Percentiles rank a stretch among this genome's conserved stretches.
These are phyloP conservation scores for Drosophila navojoa DNA, from an alignment of 1,140 invertebrate genomes.

Conservation along the genomic window DNA sequence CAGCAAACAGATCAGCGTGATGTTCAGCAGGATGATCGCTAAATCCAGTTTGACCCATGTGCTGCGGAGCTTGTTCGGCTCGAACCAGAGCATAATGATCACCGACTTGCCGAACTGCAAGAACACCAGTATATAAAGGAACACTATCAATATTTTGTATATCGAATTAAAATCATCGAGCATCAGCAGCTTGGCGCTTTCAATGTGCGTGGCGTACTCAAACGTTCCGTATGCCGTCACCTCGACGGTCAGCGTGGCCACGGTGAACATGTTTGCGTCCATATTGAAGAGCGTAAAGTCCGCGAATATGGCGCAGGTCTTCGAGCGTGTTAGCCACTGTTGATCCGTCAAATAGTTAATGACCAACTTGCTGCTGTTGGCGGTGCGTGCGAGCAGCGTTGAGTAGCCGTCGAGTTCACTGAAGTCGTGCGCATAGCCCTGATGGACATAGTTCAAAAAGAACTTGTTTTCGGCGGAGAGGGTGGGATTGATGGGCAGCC, in stretches of 20 bases:
- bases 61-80: slow-evolving; percentile 11
- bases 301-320: slow-evolving; percentile 55
- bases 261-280: slow-evolving; percentile 55
- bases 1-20: not conserved
- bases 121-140: slow-evolving; percentile 43
- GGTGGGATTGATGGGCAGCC: slow-evolving; percentile 16
- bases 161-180: not conserved
- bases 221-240: slow-evolving; percentile 51
- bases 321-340: slow-evolving; percentile 42
- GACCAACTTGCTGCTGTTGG: slow-evolving; percentile 37
- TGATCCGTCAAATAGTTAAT: slow-evolving; percentile 38
- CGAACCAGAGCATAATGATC: slow-evolving; percentile 43
- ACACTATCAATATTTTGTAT: not conserved
- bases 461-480: not conserved
- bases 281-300: slow-evolving; percentile 70
- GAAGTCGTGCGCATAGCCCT: slow-evolving; percentile 28
- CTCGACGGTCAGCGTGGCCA: slow-evolving; percentile 53
- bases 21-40: slow-evolving; percentile 51
- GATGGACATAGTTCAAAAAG: slow-evolving; percentile 14
- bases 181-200: slow-evolving; percentile 26
- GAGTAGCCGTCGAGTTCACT: slow-evolving; percentile 51
- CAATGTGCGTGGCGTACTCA: not conserved
- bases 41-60: slow-evolving; percentile 67
- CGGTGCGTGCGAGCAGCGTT: slow-evolving; percentile 34
- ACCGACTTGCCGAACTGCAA: slow-evolving; percentile 50